Conservation (phyloP, 2,797 vertebrate genomes). For the Sarcophilus harrisii region DNA sequence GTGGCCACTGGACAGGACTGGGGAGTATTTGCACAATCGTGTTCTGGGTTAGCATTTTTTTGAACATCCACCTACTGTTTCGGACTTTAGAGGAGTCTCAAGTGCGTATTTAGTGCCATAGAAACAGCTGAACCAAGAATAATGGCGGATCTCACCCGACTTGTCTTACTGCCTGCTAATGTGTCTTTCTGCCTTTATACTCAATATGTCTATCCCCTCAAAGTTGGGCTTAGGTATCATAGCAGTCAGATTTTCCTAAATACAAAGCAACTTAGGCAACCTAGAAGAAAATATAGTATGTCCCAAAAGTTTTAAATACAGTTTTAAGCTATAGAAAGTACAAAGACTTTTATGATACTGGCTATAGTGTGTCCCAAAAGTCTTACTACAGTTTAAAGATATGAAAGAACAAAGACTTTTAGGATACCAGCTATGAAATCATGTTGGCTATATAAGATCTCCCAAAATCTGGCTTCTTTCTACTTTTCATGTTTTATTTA, state of each 20-base stretch:
- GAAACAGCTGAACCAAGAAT: conserved; percentile 75
- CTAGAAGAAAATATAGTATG: not conserved
- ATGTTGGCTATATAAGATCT: not conserved
- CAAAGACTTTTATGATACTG: not conserved
- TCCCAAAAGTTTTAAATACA: not conserved
- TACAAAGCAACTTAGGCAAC: not conserved
- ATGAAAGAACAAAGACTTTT: not conserved
- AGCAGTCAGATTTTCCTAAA: not conserved
- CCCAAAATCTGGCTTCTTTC: not conserved
- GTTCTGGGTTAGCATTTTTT: conserved; percentile 69
- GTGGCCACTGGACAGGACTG: conserved; percentile 71
- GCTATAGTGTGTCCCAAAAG: not conserved
- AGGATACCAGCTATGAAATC: not conserved
- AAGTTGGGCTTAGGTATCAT: not conserved
- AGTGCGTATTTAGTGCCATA: conserved; percentile 72
- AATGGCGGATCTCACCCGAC: conserved; percentile 53
- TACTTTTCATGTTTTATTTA: not conserved
- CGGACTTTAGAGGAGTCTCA: conserved; percentile 72
- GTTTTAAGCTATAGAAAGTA: not conserved
- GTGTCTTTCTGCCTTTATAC: not conserved
- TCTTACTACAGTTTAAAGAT: not conserved
- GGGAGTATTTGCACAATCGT: conserved; percentile 67
- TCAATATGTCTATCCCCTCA: not conserved
- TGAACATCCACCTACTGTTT: conserved; percentile 86
- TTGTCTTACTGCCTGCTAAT: not conserved